A percentile compares a stretch with the other conserved stretches of the same genome.
phyloP scores from a whole-genome alignment of 1,140 invertebrate genomes.

The Zaprionus inermis region DNA sequence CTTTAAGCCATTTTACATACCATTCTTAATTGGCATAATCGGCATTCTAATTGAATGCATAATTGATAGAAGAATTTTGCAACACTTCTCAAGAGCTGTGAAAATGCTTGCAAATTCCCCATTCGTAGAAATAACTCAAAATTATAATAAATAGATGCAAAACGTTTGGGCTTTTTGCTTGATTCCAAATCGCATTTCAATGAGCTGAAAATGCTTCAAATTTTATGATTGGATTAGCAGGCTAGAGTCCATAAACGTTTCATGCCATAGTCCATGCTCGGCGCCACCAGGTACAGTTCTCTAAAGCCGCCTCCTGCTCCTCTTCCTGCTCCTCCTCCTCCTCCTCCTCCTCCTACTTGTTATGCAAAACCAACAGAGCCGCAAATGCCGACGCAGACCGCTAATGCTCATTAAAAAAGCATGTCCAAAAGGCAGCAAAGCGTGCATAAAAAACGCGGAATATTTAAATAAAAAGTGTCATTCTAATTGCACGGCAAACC shows the following conservation, averaged over 20 bases:
- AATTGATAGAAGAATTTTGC: neutral
- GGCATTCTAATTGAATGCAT: neutral
- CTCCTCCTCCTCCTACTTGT: neutral
- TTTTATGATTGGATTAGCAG: neutral
- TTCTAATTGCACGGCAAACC: slow-evolving; percentile 53
- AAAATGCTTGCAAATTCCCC: too few species aligned
- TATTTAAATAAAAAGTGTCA: slow-evolving; percentile 38
- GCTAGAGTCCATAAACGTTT: neutral
- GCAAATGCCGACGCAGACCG: slow-evolving; percentile 31
- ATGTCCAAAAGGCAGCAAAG: slow-evolving; percentile 36
- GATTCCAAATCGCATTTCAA: neutral
- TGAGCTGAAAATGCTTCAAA: neutral
- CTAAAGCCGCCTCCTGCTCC: too few species aligned
- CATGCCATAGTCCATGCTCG: neutral
- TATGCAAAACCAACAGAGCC: neutral
- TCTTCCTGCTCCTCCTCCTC: neutral
- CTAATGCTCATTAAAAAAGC: slow-evolving; percentile 70
- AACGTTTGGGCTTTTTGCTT: neutral
- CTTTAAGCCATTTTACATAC: neutral
- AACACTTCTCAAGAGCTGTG: too few species aligned
- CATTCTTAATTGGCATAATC: neutral
- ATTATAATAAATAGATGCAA: neutral
- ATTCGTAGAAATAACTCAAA: too few species aligned
- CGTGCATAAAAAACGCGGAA: slow-evolving; percentile 32
- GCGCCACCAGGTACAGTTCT: neutral